These are phyloP conservation scores for Lagopus muta DNA, from an alignment of 2,113 vertebrate genomes.

Conservation along the genomic window DNA sequence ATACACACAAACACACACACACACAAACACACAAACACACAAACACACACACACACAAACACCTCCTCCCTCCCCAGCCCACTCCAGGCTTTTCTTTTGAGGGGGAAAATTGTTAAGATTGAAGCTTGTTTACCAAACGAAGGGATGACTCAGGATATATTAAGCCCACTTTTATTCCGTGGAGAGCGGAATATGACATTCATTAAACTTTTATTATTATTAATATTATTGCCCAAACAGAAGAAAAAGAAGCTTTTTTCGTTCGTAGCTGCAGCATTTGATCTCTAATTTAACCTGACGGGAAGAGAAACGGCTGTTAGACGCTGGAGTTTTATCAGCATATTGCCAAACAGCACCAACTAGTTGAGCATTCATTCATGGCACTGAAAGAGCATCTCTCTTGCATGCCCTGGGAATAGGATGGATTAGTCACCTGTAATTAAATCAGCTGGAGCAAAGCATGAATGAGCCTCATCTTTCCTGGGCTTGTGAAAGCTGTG, in stretches of 20 bases:
- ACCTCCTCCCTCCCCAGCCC: neutral
- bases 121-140: neutral
- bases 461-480: neutral
- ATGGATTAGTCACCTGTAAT: slow-evolving; percentile 15
- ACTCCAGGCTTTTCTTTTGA: neutral
- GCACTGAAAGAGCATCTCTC: neutral
- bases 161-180: neutral
- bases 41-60: neutral
- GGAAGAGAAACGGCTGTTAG: slow-evolving; percentile 1
- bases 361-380: neutral
- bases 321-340: neutral
- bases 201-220: neutral
- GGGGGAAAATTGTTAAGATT: neutral
- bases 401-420: neutral
- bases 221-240: neutral
- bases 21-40: no score
- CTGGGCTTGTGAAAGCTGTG: neutral
- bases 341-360: neutral
- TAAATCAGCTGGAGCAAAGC: neutral
- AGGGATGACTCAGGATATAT: neutral
- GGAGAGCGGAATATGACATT: neutral
- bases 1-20: no score
- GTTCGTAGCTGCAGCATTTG: slow-evolving; percentile 21
- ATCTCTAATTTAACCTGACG: slow-evolving; percentile 30
- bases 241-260: neutral